These are phyloP conservation scores for Steinernema carpocapsae DNA, from an alignment of 2,888 invertebrate genomes.

Conservation along the genomic window DNA sequence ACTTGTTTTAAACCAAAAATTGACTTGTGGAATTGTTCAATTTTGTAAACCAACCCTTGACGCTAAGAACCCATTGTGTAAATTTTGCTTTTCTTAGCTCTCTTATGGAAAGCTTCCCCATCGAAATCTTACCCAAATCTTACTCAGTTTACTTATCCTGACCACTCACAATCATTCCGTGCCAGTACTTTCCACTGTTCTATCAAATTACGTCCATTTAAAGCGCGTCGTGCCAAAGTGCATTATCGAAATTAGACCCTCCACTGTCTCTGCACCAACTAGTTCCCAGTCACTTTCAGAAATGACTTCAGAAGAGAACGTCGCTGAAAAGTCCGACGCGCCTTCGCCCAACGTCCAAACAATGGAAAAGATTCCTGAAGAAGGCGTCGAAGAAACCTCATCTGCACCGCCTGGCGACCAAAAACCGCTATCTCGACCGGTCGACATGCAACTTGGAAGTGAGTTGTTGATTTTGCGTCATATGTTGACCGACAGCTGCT, in stretches of 20 bases:
- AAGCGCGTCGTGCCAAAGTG: not conserved
- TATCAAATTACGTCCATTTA: conserved; percentile 18
- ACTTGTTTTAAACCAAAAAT: no score
- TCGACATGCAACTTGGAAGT: conserved; percentile 68
- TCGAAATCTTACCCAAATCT: no score
- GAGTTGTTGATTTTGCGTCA: conserved; percentile 47
- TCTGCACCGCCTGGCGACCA: no score
- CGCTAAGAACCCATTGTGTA: no score
- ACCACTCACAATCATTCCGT: not conserved
- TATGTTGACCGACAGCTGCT: no score
- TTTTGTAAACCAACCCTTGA: no score
- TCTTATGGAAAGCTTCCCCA: no score
- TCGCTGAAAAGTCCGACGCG: not conserved
- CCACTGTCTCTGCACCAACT: not conserved
- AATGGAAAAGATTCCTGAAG: no score
- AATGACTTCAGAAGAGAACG: conserved; percentile 15
- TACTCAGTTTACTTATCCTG: not conserved
- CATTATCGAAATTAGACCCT: conserved; percentile 22
- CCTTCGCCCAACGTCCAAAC: not conserved
- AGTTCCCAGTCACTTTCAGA: not conserved
- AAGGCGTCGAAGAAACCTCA: no score
- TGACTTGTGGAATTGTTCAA: no score
- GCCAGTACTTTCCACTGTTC: not conserved
- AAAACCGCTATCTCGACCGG: not conserved
- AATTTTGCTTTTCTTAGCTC: no score